Evolutionary conservation across 2,888 invertebrate genomes (phyloP), one percentile per base, ranked within the genome.

Genomic region (Rhamnusium bicolor): DNA sequence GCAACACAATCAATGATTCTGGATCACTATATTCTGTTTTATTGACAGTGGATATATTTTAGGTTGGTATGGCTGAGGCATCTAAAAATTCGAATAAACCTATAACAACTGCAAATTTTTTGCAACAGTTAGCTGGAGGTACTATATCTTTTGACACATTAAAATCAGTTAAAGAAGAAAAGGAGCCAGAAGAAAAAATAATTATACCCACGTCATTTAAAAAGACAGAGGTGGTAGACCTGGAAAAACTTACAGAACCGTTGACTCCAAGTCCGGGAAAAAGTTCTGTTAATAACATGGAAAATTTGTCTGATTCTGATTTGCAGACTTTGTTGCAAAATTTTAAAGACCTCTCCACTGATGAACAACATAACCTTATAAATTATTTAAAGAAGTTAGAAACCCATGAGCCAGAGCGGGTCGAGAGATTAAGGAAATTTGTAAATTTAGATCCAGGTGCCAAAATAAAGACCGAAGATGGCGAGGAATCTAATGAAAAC

Each of bases 291-390:
- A 81, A 67, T 60, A 80, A 80, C 68, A 93, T 95, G 91, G 95
- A 95, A 79, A 93, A 92, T 10, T 88, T 96, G 7, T 94, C 95
- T 0, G 95, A 96, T 85, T 92, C 93, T 0, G 96, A 96, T 82
- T 86, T 96, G 58, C 94, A 95, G 84, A 93, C 94, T 0, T 87
- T 96, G 0, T 85, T 96, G 69, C 94, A 95, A 85, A 96, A 95
- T 84, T 94, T 94, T 80, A 95, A 94, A 85, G 94, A 95, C 81
- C 87, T 96, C 12, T 93, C 93, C 0, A 92, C 92, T 0, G 94
- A 95, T 76, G 96, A 96, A 85, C 96, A 96, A 83, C 94, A 95
- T 84, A 93, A 94, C 80, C 90, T 96, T 3, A 95, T 96, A 32
- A 93, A 92, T 0, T 95, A 95, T 84, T 86, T 96, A 72, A 95